Evolutionary conservation across 2,113 vertebrate species (phyloP).

Genomic region (Eptesicus fuscus): DNA sequence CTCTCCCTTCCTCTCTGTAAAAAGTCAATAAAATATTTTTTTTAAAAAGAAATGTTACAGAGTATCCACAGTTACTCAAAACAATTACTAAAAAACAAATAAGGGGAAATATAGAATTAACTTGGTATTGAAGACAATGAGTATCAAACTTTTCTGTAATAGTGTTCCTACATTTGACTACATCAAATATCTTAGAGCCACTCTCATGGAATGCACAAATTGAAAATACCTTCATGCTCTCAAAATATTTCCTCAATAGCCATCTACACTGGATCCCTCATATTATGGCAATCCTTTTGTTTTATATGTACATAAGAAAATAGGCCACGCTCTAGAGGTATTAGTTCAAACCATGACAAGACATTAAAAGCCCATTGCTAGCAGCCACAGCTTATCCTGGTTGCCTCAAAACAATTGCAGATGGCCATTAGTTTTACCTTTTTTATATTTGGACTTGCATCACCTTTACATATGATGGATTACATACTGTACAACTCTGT

Average conservation of each 20-base stretch:
- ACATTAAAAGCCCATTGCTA: background rate
- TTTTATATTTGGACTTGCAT: background rate
- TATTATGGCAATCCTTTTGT: background rate
- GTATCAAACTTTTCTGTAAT: background rate
- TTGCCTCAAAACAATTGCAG: background rate
- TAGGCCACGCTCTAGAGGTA: background rate
- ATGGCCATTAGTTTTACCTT: background rate
- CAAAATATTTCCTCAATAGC: background rate
- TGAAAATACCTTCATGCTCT: background rate
- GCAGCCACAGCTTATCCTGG: background rate
- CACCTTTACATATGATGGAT: background rate
- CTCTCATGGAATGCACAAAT: background rate
- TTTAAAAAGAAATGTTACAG: too few relatives aligned
- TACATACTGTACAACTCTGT: background rate
- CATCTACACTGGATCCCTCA: background rate
- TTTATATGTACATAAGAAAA: background rate
- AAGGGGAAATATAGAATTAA: background rate
- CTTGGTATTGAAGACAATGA: background rate
- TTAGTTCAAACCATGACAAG: background rate
- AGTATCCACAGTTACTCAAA: background rate
- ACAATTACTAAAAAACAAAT: background rate
- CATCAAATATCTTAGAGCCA: background rate
- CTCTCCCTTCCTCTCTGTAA: too few relatives aligned
- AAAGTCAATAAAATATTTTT: too few relatives aligned
- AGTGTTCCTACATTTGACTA: background rate